A percentile compares a stretch with the other conserved stretches of the same genome.
These are phyloP conservation scores for Rhabdomys dilectus DNA, from an alignment of 2,113 vertebrate species.

Conservation along the genomic window DNA sequence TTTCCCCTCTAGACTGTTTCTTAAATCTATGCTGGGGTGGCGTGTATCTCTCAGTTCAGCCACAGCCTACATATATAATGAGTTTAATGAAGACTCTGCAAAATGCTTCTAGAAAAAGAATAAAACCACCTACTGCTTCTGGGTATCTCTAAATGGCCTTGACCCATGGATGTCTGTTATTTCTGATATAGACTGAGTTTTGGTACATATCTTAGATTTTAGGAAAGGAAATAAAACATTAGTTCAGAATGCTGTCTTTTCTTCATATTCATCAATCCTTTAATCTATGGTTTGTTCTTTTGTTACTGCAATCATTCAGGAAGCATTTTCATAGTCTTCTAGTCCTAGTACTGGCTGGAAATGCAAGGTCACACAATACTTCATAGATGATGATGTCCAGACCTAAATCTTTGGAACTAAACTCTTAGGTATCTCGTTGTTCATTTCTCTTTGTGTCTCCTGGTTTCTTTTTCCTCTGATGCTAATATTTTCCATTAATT, in stretches of 20 bases:
- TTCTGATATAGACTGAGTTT: constrained; percentile 57
- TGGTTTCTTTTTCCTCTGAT: constrained; percentile 13
- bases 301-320: constrained; percentile 50
- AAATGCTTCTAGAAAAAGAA: constrained; percentile 71
- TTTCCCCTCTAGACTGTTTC: constrained; percentile 27
- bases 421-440: constrained; percentile 3
- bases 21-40: constrained; percentile 51
- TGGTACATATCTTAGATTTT: constrained; percentile 39
- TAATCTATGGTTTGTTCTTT: constrained; percentile 22
- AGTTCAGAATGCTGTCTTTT: constrained; percentile 19
- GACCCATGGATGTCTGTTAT: constrained; percentile 17
- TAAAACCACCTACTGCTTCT: constrained; percentile 53
- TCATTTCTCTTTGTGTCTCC: constrained; percentile 4
- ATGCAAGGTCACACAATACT: neutral
- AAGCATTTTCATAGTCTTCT: constrained; percentile 47
- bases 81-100: constrained; percentile 54
- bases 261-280: constrained; percentile 48
- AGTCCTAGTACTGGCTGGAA: neutral
- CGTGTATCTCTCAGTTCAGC: constrained; percentile 42
- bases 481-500: neutral
- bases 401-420: neutral
- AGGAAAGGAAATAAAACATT: constrained; percentile 58
- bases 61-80: constrained; percentile 56
- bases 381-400: constrained; percentile 35
- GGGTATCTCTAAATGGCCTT: constrained; percentile 62